Conservation (phyloP, 2,888 invertebrate genomes). For the Cetonia aurata region DNA sequence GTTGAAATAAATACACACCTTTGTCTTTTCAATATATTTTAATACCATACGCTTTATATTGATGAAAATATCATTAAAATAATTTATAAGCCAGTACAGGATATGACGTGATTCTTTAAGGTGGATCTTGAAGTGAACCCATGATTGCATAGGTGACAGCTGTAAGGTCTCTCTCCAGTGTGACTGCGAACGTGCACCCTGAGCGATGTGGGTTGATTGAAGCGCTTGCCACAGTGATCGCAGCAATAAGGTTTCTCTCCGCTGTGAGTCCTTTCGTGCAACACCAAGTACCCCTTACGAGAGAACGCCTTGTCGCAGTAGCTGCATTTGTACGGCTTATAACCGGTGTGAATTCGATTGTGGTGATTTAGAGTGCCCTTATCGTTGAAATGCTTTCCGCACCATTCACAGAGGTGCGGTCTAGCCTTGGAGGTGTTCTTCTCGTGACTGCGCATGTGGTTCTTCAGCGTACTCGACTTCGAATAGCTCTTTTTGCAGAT, state of each 20-base stretch:
- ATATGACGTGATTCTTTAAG: slow-evolving; percentile 72
- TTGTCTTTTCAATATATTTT: too few relatives aligned
- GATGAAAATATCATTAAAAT: too few relatives aligned
- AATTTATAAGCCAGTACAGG: slow-evolving; percentile 58
- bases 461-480: slow-evolving; percentile 58
- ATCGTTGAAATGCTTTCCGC: slow-evolving; percentile 57
- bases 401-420: slow-evolving; percentile 61
- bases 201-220: slow-evolving; percentile 52
- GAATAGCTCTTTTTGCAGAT: slow-evolving; percentile 62
- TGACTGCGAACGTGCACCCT: slow-evolving; percentile 53
- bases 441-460: slow-evolving; percentile 63
- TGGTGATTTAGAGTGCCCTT: slow-evolving; percentile 56
- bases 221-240: slow-evolving; percentile 54
- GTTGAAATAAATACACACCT: too few relatives aligned
- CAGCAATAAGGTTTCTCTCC: slow-evolving; percentile 57
- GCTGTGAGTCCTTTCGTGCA: slow-evolving; percentile 56
- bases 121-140: slow-evolving; percentile 54
- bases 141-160: slow-evolving; percentile 54
- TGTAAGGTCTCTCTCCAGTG: slow-evolving; percentile 55
- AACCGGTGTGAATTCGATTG: slow-evolving; percentile 54
- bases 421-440: slow-evolving; percentile 55
- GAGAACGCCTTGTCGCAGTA: slow-evolving; percentile 57
- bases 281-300: slow-evolving; percentile 54
- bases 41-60: too few relatives aligned
- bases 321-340: slow-evolving; percentile 55